Percentiles rank a stretch among this genome's conserved stretches.
Conservation (phyloP, 1,140 invertebrate genomes). For the Dendroctonus ponderosae region DNA sequence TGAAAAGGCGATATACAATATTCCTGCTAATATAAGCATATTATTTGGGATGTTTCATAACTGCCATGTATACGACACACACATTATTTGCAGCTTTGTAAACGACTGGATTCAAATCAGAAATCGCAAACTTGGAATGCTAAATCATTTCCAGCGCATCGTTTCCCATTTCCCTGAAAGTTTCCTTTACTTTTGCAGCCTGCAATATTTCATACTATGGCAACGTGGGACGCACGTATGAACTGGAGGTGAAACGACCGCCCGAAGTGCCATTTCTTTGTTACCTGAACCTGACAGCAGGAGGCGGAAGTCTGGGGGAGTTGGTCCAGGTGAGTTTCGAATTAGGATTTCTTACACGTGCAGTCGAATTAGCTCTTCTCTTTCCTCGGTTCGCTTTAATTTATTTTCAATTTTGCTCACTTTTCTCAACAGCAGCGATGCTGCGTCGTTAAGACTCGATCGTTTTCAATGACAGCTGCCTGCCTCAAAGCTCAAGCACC, state of each 20-base stretch:
- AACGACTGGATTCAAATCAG: conserved; percentile 6
- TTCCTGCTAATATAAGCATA: too few relatives aligned
- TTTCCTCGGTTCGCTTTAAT: background rate
- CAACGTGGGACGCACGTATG: conserved; percentile 74
- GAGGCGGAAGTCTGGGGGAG: conserved; percentile 68
- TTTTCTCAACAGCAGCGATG: background rate
- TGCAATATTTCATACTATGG: conserved; percentile 83
- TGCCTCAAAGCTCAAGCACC: background rate
- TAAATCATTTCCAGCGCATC: conserved; percentile 10
- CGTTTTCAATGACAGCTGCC: background rate
- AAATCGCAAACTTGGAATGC: conserved; percentile 15
- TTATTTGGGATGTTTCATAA: background rate
- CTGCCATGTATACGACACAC: background rate
- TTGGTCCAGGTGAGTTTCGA: conserved; percentile 67
- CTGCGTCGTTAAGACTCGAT: background rate
- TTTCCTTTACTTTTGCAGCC: conserved; percentile 57
- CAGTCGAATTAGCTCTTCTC: background rate
- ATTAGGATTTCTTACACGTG: conserved; percentile 1
- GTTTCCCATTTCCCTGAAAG: conserved; percentile 15
- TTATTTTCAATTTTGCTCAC: background rate
- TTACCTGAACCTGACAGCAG: conserved; percentile 76
- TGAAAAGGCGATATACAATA: too few relatives aligned
- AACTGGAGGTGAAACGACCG: conserved; percentile 71
- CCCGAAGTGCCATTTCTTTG: conserved; percentile 75
- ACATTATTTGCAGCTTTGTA: background rate